phyloP scores from a whole-genome alignment of 2,797 vertebrate species.

The Myripristis murdjan region DNA sequence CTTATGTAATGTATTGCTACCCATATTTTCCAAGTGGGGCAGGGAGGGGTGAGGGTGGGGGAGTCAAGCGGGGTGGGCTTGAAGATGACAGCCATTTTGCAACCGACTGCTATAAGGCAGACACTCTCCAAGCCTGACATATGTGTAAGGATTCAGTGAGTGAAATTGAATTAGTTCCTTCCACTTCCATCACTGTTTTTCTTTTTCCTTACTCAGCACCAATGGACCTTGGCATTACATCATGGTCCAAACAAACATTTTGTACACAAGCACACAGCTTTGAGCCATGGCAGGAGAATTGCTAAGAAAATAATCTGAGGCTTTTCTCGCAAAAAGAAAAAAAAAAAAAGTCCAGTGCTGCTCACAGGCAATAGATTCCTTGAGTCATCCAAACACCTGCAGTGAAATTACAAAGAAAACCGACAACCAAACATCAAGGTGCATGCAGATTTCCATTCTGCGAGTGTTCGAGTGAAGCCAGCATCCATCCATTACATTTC shows the following conservation, averaged over 20 bases:
- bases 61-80: too few species aligned
- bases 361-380: constrained; percentile 44
- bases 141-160: constrained; percentile 46
- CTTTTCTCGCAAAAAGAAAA: constrained; percentile 22
- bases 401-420: constrained; percentile 24
- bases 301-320: constrained; percentile 38
- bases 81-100: constrained; percentile 50
- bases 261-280: constrained; percentile 52
- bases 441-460: constrained; percentile 46
- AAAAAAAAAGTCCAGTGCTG: constrained; percentile 18
- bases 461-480: constrained; percentile 39
- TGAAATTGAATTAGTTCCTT: constrained; percentile 62
- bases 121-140: constrained; percentile 50
- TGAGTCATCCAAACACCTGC: constrained; percentile 29
- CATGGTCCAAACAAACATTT: constrained; percentile 45
- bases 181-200: constrained; percentile 55
- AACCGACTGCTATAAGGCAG: constrained; percentile 13
- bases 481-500: constrained; percentile 44
- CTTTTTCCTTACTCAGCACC: constrained; percentile 20
- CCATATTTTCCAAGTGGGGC: constrained; percentile 55
- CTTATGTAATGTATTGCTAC: constrained; percentile 61
- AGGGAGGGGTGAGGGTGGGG: too few species aligned
- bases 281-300: constrained; percentile 36
- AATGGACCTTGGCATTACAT: constrained; percentile 65
- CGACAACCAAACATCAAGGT: constrained; percentile 19